Evolutionary conservation across 53 echinoderm and acorn worm genomes (phyloP).

Genomic region (Zoroaster sp.): DNA sequence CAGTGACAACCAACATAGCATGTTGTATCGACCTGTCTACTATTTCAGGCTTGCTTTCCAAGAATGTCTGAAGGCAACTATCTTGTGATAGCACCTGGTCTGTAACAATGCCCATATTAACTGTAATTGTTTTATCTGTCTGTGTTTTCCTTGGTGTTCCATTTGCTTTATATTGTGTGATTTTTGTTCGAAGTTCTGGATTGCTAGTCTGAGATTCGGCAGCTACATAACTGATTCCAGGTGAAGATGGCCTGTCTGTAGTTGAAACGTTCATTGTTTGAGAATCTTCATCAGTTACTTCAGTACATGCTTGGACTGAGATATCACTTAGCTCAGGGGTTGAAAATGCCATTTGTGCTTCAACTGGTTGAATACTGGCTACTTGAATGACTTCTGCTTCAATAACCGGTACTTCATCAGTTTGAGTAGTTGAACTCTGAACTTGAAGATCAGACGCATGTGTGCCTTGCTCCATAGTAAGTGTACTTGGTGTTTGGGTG

Average conservation of each 20-base stretch:
- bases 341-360: not conserved
- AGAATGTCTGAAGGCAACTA: slow-evolving; percentile 40
- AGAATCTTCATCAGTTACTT: not conserved
- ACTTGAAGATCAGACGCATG: not conserved
- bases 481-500: slow-evolving; percentile 12
- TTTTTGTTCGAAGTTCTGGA: not conserved
- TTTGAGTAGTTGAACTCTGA: slow-evolving; percentile 25
- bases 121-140: slow-evolving; percentile 16
- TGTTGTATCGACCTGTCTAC: slow-evolving; percentile 48
- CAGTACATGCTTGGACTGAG: slow-evolving; percentile 16
- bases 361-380: slow-evolving; percentile 1
- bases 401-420: slow-evolving; percentile 24
- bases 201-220: slow-evolving; percentile 22
- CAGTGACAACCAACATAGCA: not conserved
- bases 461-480: slow-evolving; percentile 29
- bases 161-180: slow-evolving; percentile 22
- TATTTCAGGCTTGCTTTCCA: slow-evolving; percentile 41
- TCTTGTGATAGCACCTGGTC: slow-evolving; percentile 1
- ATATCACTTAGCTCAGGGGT: slow-evolving; percentile 4
- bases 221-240: slow-evolving; percentile 43
- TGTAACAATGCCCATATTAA: slow-evolving; percentile 20
- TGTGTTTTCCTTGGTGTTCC: slow-evolving; percentile 23
- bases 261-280: slow-evolving; percentile 9
- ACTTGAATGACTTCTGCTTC: slow-evolving; percentile 30
- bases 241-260: slow-evolving; percentile 43